Base-by-base conservation (phyloP, 1,140 invertebrate genomes). In the Hycleus cichorii region DNA sequence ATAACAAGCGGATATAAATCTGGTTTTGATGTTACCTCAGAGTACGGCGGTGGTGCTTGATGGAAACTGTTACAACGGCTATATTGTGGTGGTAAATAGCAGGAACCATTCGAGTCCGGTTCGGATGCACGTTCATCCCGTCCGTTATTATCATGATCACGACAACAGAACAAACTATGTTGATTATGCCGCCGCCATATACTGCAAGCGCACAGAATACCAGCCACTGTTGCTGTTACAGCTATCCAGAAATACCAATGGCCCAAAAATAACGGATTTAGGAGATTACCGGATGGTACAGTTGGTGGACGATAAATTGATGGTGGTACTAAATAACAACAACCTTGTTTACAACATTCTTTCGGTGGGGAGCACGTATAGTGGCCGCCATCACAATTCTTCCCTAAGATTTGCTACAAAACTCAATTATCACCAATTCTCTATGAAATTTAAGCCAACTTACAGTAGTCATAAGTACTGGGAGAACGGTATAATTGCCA, bases 1-100 rank as follows among this genome's bases (percentile, higher is more conserved):
- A 90, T 89, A 18, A 91, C 89, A 27, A 90, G 73, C 0, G 89
- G 89, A 72, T 91, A 91, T 4, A 91, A 75, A 66, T 90, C 88
- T 25, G 89, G 90, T 66, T 92, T 91, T 8, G 88, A 86, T 42
- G 89, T 87, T 26, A 90, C 89, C 82, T 91, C 90, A 55, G 85
- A 85, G 73, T 92, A 92, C 0, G 89, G 88, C 54, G 83, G 82
- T 39, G 88, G 83, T 0, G 84, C 80, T 66, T 87, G 86, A 63
- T 88, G 84, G 64, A 90, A 87, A 44, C 87, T 90, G 52, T 84
- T 85, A 69, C 88, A 90, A 65, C 87, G 64, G 64, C 85, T 88
- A 66, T 89, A 90, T 63, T 87, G 83, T 1, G 87, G 88, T 9
- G 88, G 87, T 0, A 83, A 83, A 73, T 87, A 90, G 67, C 84